Percentiles rank a stretch among this genome's conserved stretches.
These are phyloP conservation scores for Dasypus novemcinctus DNA, from an alignment of 2,113 vertebrate species.

Conservation along the genomic window DNA sequence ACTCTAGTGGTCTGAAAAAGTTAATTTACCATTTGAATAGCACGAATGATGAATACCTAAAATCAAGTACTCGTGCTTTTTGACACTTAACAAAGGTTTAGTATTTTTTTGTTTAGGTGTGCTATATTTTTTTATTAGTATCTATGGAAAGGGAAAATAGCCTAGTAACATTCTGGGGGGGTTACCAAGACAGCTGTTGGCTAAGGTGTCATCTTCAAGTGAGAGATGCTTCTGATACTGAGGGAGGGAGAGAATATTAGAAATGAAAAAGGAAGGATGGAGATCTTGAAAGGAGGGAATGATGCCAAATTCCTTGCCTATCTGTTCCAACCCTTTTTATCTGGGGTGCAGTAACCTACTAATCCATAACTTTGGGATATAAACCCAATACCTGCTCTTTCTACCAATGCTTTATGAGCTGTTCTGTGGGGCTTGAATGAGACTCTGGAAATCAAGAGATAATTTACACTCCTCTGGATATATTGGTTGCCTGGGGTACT, in stretches of 20 bases:
- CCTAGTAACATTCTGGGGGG: neutral
- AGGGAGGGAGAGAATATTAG: neutral
- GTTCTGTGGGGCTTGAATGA: neutral
- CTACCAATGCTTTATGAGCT: neutral
- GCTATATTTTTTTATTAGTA: neutral
- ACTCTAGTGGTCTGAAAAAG: constrained; percentile 52
- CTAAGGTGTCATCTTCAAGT: neutral
- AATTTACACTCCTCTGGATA: neutral
- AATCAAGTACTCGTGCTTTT: neutral
- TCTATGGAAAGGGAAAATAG: neutral
- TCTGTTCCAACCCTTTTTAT: neutral
- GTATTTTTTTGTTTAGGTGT: neutral
- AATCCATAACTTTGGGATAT: neutral
- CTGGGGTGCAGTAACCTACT: neutral
- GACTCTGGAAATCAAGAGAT: constrained; percentile 9
- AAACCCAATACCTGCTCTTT: neutral
- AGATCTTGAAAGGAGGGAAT: too few species aligned
- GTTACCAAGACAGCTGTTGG: neutral
- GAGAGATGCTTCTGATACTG: neutral
- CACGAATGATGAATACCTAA: constrained; percentile 3
- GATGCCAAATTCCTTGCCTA: neutral
- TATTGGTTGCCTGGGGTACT: neutral
- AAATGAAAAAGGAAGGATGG: neutral
- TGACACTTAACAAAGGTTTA: neutral
- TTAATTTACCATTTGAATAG: constrained; percentile 54